A percentile compares a stretch with the other conserved stretches of the same genome.
Evolutionary conservation across 2,113 vertebrate genomes (phyloP).

Genomic region (Chauna torquata): DNA sequence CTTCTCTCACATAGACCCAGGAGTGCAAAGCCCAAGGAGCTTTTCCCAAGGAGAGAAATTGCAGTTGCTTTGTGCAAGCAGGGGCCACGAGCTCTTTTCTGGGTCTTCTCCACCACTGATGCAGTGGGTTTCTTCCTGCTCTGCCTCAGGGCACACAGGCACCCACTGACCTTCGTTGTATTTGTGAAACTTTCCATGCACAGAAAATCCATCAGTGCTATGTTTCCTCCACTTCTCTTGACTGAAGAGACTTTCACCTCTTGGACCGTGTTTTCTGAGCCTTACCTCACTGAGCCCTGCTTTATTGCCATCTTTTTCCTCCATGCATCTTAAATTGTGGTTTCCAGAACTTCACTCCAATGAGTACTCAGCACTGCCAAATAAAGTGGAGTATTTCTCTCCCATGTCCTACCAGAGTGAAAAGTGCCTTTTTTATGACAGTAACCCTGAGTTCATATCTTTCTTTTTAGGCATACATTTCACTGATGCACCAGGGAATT

Average conservation of each 20-base stretch:
- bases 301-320: background rate
- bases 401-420: background rate
- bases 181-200: background rate
- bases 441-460: background rate
- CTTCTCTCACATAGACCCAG: background rate
- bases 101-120: background rate
- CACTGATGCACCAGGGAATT: background rate
- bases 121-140: background rate
- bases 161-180: background rate
- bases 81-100: accelerated
- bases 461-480: background rate
- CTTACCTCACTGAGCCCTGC: background rate
- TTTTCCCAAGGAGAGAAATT: background rate
- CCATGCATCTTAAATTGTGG: background rate
- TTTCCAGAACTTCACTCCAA: background rate
- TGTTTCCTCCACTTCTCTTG: background rate
- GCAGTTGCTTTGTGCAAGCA: background rate
- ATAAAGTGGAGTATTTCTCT: background rate
- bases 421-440: background rate
- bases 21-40: background rate
- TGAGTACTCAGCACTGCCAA: background rate
- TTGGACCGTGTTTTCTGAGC: background rate
- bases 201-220: background rate
- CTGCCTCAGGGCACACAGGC: background rate
- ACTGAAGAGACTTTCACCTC: background rate